Evolutionary conservation across 1,140 invertebrate species (phyloP), one percentile per base, ranked within the genome.

Genomic region (Drosophila truncata): DNA sequence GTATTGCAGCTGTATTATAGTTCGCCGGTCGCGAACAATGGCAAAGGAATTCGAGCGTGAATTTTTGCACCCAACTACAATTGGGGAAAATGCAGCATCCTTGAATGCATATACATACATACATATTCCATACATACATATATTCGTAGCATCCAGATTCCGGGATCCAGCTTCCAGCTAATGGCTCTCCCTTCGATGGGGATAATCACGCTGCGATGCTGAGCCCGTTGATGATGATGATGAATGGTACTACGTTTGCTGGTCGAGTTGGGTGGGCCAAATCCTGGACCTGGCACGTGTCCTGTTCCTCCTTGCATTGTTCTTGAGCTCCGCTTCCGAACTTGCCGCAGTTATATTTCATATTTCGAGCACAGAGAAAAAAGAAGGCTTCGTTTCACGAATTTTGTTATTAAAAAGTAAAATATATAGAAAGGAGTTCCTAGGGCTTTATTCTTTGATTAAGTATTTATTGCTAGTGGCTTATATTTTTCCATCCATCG

Each of bases 261-360:
- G 29, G 60, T 59, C n/a, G 59, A 42, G 33, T 29, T 52, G 29
- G 50, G 33, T 20, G 39, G 60, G 50, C 75, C 67, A 64, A 76
- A 64, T 39, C 79, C 76, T 37, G 55, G 41, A 64, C 67, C 74
- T 44, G 75, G 77, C 84, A 78, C 77, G 84, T 83, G 84, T 76
- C 55, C 37, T 20, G 63, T 37, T 58, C 39, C 42, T 39, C 49
- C 66, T 54, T 63, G 79, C 80, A 82, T 82, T 74, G 80, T 67
- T 67, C 73, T 75, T 39, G 49, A 52, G 57, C 75, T 77, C 31
- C 57, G 73, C 59, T 84, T 41, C 61, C 57, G 62, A 79, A 80
- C 80, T 77, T 88, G 63, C 72, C 69, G 80, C 84, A 90, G 84
- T 88, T 88, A 88, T 88, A 88, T 88, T 88, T 88, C 85, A 87